A percentile compares a stretch with the other conserved stretches of the same genome.
phyloP scores from a whole-genome alignment of 2,888 invertebrate genomes.

The Tigriopus californicus region DNA sequence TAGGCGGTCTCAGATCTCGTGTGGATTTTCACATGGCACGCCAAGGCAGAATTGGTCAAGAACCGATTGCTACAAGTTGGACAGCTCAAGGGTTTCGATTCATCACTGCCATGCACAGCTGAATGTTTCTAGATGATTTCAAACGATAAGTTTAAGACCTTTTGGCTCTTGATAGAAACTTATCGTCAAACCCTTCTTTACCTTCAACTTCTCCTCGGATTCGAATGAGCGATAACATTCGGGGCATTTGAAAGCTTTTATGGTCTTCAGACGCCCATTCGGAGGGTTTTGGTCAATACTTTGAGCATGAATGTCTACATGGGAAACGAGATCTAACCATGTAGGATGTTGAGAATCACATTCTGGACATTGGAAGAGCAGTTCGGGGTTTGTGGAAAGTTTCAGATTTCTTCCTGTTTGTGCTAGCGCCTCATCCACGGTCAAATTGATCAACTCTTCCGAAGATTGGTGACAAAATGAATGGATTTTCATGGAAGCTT shows the following conservation, averaged over 20 bases:
- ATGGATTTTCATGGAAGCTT: slow-evolving; percentile 12
- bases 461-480: slow-evolving; percentile 7
- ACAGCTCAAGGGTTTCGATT: slow-evolving; percentile 48
- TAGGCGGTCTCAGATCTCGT: slow-evolving; percentile 39
- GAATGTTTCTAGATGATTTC: slow-evolving; percentile 36
- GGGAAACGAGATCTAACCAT: neutral
- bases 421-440: slow-evolving; percentile 1
- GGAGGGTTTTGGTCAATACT: slow-evolving; percentile 21
- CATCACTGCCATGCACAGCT: slow-evolving; percentile 44
- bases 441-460: neutral
- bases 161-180: no score
- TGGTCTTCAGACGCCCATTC: slow-evolving; percentile 1
- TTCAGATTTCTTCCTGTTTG: neutral
- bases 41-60: slow-evolving; percentile 48
- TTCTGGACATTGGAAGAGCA: neutral
- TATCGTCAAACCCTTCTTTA: slow-evolving; percentile 22
- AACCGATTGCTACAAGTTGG: slow-evolving; percentile 43
- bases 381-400: neutral
- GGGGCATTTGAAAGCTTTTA: slow-evolving; percentile 39
- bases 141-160: slow-evolving; percentile 15
- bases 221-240: slow-evolving; percentile 46
- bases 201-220: slow-evolving; percentile 39
- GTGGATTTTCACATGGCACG: slow-evolving; percentile 51
- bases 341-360: neutral
- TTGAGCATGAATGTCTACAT: slow-evolving; percentile 15